Base-by-base conservation (phyloP, 2,113 vertebrate species). In the Epinephelus moara region DNA sequence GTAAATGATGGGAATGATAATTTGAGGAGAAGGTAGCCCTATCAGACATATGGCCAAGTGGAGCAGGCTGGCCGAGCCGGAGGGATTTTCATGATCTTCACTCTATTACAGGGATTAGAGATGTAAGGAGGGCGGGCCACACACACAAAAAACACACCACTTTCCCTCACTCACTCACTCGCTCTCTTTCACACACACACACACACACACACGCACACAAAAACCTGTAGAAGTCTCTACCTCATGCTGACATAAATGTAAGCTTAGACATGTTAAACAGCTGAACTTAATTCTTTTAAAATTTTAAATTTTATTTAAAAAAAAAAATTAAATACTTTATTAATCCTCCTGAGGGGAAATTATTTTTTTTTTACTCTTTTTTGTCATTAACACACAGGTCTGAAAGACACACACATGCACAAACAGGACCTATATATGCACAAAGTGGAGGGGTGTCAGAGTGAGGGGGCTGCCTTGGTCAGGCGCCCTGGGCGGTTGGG, bases 51-150 rank as follows among this genome's bases (percentile, higher is more conserved):
- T 97, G 97, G 96, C 95, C 95, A 95, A 97, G 97, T 96, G 96
- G 94, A 83, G 80, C 61, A 30, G 68, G 33, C 64, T 37, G 30
- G 60, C 52, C 25, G 30, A 93, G 95, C 94, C 15, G 18, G 76
- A 85, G 71, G 72, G 59, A 45, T 61, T 95, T 97, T 97, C 97
- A 98, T 95, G 96, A 95, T 95, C 95, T 95, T 95, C 94, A 97
- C 96, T 96, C 96, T 96, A 97, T 97, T 97, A 96, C 95, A 95
- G 95, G 97, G 97, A 98, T 99, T 99, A 98, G 96, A 96, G 95
- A 96, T 97, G 96, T 97, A 76, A 92, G 95, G 94, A 95, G 95
- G 74, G 19, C 15, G 42, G 55, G 68, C 94, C 63, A 96, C 96
- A 97, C 96, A 88, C 96, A 96, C 96, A 96, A 74, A 57, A 66